Conservation (phyloP, 2,888 invertebrate genomes). For the Unio delphinus region DNA sequence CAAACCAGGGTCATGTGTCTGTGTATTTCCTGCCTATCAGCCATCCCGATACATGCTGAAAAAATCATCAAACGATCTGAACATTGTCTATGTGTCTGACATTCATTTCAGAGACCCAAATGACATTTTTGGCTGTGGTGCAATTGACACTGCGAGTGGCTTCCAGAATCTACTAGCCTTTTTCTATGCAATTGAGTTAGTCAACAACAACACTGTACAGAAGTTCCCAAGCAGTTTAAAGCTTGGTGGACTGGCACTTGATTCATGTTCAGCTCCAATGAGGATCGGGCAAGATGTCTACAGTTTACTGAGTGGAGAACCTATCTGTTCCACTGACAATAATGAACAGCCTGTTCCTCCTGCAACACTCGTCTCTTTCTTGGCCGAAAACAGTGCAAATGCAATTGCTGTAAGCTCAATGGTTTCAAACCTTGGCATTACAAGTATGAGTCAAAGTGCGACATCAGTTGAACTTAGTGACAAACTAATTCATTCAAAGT, state of each 20-base stretch:
- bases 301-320: conserved; percentile 67
- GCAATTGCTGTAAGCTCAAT: conserved; percentile 62
- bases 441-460: conserved; percentile 67
- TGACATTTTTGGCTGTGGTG: conserved; percentile 68
- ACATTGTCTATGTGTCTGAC: conserved; percentile 70
- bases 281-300: conserved; percentile 68
- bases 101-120: conserved; percentile 66
- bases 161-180: conserved; percentile 71
- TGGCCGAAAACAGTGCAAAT: conserved; percentile 61
- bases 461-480: conserved; percentile 60
- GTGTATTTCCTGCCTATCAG: conserved; percentile 47
- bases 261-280: conserved; percentile 66
- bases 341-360: conserved; percentile 52
- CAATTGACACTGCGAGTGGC: conserved; percentile 57
- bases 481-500: conserved; percentile 51
- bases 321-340: conserved; percentile 58
- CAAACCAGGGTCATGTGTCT: conserved; percentile 35
- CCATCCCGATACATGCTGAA: conserved; percentile 60
- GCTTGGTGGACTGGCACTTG: conserved; percentile 69
- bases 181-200: conserved; percentile 69
- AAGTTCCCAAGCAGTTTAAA: conserved; percentile 48
- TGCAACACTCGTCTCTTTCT: conserved; percentile 62
- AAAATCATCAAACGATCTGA: conserved; percentile 57
- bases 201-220: conserved; percentile 62
- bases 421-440: conserved; percentile 63